Evolutionary conservation across 2,113 vertebrate genomes (phyloP).

Genomic region (Ceyx melanurus): DNA sequence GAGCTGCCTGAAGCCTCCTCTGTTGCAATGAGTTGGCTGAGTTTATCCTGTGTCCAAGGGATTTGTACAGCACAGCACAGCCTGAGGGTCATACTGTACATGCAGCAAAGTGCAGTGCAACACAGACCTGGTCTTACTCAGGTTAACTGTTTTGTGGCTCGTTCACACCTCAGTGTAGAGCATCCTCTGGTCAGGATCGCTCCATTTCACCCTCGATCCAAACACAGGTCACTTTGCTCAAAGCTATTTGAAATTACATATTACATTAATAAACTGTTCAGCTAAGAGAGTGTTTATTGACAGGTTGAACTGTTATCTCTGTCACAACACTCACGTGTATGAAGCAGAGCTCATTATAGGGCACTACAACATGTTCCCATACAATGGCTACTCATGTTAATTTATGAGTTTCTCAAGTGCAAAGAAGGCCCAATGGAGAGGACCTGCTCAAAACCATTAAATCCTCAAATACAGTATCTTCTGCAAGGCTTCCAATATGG

Average conservation of each 20-base stretch:
- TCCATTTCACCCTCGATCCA: not conserved
- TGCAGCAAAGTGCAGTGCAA: not conserved
- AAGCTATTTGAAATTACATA: not conserved
- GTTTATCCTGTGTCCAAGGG: not conserved
- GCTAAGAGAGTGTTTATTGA: not conserved
- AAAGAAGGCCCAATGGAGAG: not conserved
- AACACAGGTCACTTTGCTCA: not conserved
- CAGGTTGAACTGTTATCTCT: not conserved
- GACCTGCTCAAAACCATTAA: not conserved
- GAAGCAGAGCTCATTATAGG: not conserved
- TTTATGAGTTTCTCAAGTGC: not conserved
- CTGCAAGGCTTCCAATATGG: not conserved
- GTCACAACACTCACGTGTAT: fast-evolving
- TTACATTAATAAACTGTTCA: not conserved
- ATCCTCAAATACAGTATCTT: not conserved
- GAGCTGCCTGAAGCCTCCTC: not conserved
- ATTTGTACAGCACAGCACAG: not conserved
- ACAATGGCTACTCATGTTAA: not conserved
- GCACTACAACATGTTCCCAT: not conserved
- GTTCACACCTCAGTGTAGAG: not conserved
- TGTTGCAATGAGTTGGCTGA: not conserved
- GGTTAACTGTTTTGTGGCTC: not conserved
- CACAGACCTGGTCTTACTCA: fast-evolving
- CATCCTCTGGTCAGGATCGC: not conserved
- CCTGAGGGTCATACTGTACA: not conserved